These are phyloP conservation scores for Cyanoderma ruficeps DNA, from an alignment of 2,113 vertebrate species.

Conservation along the genomic window DNA sequence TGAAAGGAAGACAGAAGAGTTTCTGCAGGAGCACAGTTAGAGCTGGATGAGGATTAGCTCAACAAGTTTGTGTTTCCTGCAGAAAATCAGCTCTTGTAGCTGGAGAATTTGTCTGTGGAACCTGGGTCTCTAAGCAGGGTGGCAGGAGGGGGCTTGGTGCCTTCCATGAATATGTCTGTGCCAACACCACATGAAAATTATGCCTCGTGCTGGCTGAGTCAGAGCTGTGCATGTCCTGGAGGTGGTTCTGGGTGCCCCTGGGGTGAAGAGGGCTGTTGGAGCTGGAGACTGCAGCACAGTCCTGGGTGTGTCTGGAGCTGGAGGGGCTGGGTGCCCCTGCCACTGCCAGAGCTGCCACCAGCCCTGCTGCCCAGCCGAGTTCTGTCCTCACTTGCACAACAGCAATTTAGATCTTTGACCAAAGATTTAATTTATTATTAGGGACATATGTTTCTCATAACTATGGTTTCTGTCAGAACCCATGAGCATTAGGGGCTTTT, in stretches of 20 bases:
- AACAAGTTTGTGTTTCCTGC: background rate
- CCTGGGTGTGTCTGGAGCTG: too few species aligned
- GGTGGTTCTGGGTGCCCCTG: background rate
- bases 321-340: background rate
- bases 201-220: background rate
- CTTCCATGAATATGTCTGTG: background rate
- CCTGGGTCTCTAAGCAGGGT: fast-evolving
- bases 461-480: background rate
- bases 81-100: background rate
- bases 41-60: background rate
- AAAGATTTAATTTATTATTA: conserved; percentile 7
- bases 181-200: background rate
- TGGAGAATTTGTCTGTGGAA: background rate
- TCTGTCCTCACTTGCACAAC: conserved; percentile 21
- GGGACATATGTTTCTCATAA: conserved; percentile 28
- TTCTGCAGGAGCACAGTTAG: background rate
- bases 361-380: background rate
- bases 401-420: background rate
- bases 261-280: background rate
- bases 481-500: conserved; percentile 8
- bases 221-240: background rate
- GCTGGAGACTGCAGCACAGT: background rate
- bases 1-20: background rate
- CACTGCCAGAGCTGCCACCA: background rate
- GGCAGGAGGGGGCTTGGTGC: background rate